Base-by-base conservation (phyloP, 2,113 vertebrate species). In the Procavia capensis region DNA sequence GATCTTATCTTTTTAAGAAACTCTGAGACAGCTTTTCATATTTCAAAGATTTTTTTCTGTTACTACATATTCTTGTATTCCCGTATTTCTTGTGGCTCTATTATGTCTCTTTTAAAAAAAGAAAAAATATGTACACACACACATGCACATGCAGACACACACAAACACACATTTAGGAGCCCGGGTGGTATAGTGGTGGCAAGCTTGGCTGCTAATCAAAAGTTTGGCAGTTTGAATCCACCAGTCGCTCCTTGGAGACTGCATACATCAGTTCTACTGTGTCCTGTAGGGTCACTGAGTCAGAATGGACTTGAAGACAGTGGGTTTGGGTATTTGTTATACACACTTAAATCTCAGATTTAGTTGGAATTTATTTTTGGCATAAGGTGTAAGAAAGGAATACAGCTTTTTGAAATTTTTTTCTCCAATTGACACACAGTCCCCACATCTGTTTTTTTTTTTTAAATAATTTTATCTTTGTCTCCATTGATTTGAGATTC, bases 81-180 rank as follows among this genome's bases (percentile, higher is more conserved):
- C 59, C 27, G 5, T 57, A 4, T 88, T 96, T 86, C 76, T 96
- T 93, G 31, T 93, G 36, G 25, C n/a, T 59, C 17, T 47, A 87
- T 31, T 84, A 24, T 41, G 0, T 75, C 50, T 83, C 31, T 29
- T 54, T 54, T n/a, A n/a, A n/a, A n/a, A n/a, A 54, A 54, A 54
- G 17, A 50, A 50, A 50, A 50, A 50, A 9, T 50, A 50, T 50
- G 13, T 50, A 50, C 47, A 50, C 47, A 50, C 47, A 6, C 47
- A 50, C 47, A 50, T 13, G 6, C n/a, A n/a, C n/a, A n/a, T n/a
- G n/a, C 14, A 54, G 13, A 54, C 13, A 16, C 50, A 54, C 50
- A 54, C 50, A 54, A 13, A 9, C 47, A 9, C 50, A 54, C 50
- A n/a, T n/a, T 54, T 54, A 13, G 50, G 11, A 54, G 50, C 50